Evolutionary conservation across 2,888 invertebrate species (phyloP).

Genomic region (Zootermopsis nevadensis): DNA sequence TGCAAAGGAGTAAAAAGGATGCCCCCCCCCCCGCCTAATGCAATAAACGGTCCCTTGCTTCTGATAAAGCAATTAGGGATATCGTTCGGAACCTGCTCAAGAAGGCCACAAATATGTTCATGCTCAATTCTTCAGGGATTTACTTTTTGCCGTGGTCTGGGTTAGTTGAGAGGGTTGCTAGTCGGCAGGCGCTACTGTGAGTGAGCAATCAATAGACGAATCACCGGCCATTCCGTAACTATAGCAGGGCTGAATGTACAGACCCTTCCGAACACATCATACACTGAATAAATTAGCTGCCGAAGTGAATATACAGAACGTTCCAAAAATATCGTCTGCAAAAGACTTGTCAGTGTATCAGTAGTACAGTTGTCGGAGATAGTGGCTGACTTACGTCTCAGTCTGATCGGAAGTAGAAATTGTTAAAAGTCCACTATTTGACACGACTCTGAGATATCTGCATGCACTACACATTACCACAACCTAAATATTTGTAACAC

Average conservation of each 20-base stretch:
- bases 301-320: too few relatives aligned
- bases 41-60: neutral
- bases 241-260: neutral
- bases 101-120: neutral
- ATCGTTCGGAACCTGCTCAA: neutral
- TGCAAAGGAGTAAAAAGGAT: too few relatives aligned
- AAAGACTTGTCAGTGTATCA: too few relatives aligned
- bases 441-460: too few relatives aligned
- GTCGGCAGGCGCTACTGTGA: slow-evolving; percentile 23
- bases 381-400: too few relatives aligned
- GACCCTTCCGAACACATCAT: slow-evolving; percentile 19
- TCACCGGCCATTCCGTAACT: neutral
- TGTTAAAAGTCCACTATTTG: too few relatives aligned
- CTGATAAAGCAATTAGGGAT: neutral
- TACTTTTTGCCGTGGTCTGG: neutral
- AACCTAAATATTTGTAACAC: too few relatives aligned
- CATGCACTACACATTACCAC: too few relatives aligned
- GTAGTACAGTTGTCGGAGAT: too few relatives aligned
- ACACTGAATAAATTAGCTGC: too few relatives aligned
- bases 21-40: neutral
- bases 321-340: too few relatives aligned
- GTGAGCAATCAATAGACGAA: slow-evolving; percentile 39
- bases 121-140: neutral
- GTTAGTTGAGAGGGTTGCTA: neutral
- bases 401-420: too few relatives aligned